Conservation (phyloP, 2,888 invertebrate species). For the Leptinotarsa tumamoca region DNA sequence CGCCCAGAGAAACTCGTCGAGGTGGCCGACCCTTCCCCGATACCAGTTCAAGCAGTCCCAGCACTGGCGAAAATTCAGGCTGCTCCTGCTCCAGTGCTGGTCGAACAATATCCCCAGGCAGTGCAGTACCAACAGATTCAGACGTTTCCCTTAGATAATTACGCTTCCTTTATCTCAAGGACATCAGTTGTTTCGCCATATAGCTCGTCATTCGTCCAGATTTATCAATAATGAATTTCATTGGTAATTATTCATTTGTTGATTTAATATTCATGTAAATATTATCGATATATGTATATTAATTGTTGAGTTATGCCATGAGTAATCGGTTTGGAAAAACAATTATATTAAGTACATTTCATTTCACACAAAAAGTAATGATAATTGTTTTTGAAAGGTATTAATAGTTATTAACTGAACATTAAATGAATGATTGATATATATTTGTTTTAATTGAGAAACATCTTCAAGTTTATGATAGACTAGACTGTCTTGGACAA, state of each 20-base stretch:
- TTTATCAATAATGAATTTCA: conserved; percentile 50
- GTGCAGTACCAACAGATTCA: conserved; percentile 38
- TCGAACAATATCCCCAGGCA: conserved; percentile 34
- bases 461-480: too few species aligned
- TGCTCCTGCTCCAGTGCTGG: conserved; percentile 28
- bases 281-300: not conserved
- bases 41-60: conserved; percentile 51
- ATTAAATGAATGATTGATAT: too few species aligned
- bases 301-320: not conserved
- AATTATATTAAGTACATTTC: too few species aligned
- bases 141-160: conserved; percentile 35
- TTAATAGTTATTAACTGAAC: too few species aligned
- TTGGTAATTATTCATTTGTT: conserved; percentile 15
- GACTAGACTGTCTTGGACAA: too few species aligned
- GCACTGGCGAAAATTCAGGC: conserved; percentile 49
- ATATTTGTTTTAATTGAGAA: too few species aligned
- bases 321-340: too few species aligned
- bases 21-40: conserved; percentile 38
- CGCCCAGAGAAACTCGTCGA: conserved; percentile 30
- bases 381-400: too few species aligned
- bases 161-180: conserved; percentile 44
- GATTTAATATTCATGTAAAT: not conserved
- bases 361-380: too few species aligned
- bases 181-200: conserved; percentile 55
- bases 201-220: conserved; percentile 56